These are phyloP conservation scores for Dinocampus coccinellae DNA, from an alignment of 2,888 invertebrate genomes.

Conservation along the genomic window DNA sequence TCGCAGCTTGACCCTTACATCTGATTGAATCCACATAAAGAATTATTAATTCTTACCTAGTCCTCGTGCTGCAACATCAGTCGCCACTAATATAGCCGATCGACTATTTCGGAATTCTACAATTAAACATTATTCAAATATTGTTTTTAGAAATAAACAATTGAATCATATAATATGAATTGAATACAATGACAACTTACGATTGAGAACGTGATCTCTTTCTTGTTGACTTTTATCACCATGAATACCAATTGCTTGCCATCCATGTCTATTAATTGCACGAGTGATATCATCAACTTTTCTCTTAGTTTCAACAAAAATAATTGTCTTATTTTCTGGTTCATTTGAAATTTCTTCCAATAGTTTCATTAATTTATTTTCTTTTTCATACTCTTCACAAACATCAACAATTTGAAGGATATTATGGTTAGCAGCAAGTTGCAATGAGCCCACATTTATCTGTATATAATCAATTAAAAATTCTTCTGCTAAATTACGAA, in stretches of 20 bases:
- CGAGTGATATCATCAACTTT: constrained; percentile 77
- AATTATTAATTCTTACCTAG: constrained; percentile 70
- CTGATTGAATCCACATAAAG: constrained; percentile 47
- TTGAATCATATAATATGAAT: background rate
- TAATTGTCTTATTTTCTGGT: constrained; percentile 76
- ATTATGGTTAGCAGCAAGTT: constrained; percentile 79
- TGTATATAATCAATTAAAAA: constrained; percentile 77
- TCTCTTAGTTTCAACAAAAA: constrained; percentile 79
- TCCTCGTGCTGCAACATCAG: constrained; percentile 77
- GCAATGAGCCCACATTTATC: constrained; percentile 77
- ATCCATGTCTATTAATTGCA: constrained; percentile 73
- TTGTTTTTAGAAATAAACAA: background rate
- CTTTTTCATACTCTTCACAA: constrained; percentile 75
- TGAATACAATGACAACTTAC: constrained; percentile 54
- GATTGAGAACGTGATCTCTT: constrained; percentile 75
- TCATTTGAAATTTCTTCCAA: constrained; percentile 75
- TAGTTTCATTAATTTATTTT: constrained; percentile 73
- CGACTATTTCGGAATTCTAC: constrained; percentile 68
- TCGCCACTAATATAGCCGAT: constrained; percentile 75
- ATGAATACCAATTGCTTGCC: constrained; percentile 74
- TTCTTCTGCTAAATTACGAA: constrained; percentile 76
- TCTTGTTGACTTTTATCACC: constrained; percentile 78
- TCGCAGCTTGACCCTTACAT: constrained; percentile 70
- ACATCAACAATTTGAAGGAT: constrained; percentile 79
- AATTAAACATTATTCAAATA: constrained; percentile 7